phyloP scores from a whole-genome alignment of 2,113 vertebrate species.

The Bubo blakistoni region DNA sequence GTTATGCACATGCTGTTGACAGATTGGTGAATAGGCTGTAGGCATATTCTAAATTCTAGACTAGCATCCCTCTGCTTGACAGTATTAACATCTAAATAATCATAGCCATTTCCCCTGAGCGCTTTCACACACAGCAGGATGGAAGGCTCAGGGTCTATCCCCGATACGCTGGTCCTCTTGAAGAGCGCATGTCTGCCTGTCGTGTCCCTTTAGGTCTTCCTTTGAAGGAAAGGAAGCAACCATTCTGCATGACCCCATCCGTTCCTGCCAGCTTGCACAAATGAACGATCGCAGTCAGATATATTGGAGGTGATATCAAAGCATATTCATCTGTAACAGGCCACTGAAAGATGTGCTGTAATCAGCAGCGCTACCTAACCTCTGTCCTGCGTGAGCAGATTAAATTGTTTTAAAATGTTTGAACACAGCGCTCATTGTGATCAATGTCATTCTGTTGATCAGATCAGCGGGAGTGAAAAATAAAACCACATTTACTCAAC shows the following conservation, averaged over 20 bases:
- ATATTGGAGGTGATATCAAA: not conserved
- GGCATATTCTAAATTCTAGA: not conserved
- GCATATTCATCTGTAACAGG: not conserved
- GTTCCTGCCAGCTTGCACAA: not conserved
- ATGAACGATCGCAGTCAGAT: rapidly evolving
- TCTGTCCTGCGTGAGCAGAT: not conserved
- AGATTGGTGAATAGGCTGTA: rapidly evolving
- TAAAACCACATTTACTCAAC: conserved; percentile 32
- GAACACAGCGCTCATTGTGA: not conserved
- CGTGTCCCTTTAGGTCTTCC: rapidly evolving
- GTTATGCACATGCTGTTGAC: not conserved
- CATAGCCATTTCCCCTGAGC: rapidly evolving
- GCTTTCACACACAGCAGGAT: not conserved
- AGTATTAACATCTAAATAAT: not conserved
- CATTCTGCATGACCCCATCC: rapidly evolving
- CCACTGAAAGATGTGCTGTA: not conserved
- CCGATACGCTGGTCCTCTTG: not conserved
- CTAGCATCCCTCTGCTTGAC: not conserved
- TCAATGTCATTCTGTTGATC: conserved; percentile 30
- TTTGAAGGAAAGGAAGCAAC: not conserved
- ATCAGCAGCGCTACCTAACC: not conserved
- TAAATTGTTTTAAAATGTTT: conserved; percentile 39
- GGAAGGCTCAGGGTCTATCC: not conserved
- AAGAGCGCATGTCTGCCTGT: not conserved
- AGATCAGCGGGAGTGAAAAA: conserved; percentile 16